These are phyloP conservation scores for Byasa hedistus DNA, from an alignment of 2,888 invertebrate species.

Conservation along the genomic window DNA sequence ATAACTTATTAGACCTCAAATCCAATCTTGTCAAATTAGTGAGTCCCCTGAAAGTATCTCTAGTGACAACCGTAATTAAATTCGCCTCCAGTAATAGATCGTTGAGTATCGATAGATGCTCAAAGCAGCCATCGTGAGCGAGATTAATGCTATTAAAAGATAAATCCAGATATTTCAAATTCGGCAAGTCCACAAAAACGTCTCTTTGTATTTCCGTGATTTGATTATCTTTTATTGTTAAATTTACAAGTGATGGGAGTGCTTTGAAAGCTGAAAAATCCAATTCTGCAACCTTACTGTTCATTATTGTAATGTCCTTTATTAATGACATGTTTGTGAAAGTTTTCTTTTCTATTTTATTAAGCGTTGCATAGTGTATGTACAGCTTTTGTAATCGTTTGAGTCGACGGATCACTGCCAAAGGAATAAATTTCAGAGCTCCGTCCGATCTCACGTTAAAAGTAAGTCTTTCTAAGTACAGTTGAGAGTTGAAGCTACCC, in stretches of 20 bases:
- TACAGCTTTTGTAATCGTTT: conserved; percentile 83
- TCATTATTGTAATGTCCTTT: conserved; percentile 84
- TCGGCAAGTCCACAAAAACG: conserved; percentile 87
- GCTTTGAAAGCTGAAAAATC: conserved; percentile 86
- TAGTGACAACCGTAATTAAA: conserved; percentile 86
- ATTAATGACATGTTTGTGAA: conserved; percentile 88
- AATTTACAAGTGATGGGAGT: conserved; percentile 83
- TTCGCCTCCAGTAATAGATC: conserved; percentile 89
- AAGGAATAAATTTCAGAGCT: conserved; percentile 85
- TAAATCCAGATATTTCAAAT: conserved; percentile 86
- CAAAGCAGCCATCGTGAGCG: conserved; percentile 92
- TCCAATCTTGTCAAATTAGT: conserved; percentile 86
- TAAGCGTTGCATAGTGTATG: conserved; percentile 86
- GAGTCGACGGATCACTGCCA: conserved; percentile 83
- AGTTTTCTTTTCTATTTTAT: conserved; percentile 84
- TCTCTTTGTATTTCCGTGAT: conserved; percentile 87
- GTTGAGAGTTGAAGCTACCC: conserved; percentile 86
- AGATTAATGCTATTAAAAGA: conserved; percentile 92
- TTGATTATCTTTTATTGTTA: conserved; percentile 88
- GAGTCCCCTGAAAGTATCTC: conserved; percentile 88
- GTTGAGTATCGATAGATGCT: conserved; percentile 84
- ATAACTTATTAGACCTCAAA: conserved; percentile 86
- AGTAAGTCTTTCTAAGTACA: conserved; percentile 82
- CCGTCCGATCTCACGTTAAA: conserved; percentile 86
- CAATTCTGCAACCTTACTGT: conserved; percentile 85